A percentile compares a stretch with the other conserved stretches of the same genome.
Evolutionary conservation across 2,113 vertebrate genomes (phyloP).

Genomic region (Progne subis): DNA sequence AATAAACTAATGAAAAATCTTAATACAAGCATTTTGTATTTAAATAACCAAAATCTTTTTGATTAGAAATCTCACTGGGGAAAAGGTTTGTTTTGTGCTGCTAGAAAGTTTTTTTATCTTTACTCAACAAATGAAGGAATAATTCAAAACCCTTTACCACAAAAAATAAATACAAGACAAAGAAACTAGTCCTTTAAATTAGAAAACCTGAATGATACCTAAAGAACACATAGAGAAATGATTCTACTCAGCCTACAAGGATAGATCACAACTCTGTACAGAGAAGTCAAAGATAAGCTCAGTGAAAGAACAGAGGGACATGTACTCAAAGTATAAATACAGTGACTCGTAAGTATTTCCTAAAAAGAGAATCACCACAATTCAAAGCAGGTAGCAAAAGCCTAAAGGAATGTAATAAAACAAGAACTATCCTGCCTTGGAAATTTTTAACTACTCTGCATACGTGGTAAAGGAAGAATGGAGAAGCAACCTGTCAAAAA

Average conservation of each 20-base stretch:
- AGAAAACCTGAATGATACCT: background rate
- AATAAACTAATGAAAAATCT: background rate
- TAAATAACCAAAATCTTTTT: background rate
- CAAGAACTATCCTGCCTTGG: background rate
- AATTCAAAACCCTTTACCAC: background rate
- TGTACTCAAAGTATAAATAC: background rate
- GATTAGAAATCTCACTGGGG: background rate
- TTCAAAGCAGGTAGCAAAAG: background rate
- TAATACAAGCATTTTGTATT: background rate
- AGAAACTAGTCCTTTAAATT: background rate
- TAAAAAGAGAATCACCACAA: background rate
- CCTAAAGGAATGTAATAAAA: background rate
- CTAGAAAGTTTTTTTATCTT: background rate
- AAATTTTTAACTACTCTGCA: background rate
- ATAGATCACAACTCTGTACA: conserved; percentile 20
- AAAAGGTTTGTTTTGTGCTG: background rate
- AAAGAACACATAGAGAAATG: background rate
- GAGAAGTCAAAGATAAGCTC: conserved; percentile 17
- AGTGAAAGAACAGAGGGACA: background rate
- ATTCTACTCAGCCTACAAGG: background rate
- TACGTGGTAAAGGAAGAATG: background rate
- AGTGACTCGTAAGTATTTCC: background rate
- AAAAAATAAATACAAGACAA: background rate
- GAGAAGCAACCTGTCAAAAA: background rate
- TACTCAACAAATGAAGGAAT: background rate